Evolutionary conservation across 2,113 vertebrate genomes (phyloP).

Genomic region (Grus americana): DNA sequence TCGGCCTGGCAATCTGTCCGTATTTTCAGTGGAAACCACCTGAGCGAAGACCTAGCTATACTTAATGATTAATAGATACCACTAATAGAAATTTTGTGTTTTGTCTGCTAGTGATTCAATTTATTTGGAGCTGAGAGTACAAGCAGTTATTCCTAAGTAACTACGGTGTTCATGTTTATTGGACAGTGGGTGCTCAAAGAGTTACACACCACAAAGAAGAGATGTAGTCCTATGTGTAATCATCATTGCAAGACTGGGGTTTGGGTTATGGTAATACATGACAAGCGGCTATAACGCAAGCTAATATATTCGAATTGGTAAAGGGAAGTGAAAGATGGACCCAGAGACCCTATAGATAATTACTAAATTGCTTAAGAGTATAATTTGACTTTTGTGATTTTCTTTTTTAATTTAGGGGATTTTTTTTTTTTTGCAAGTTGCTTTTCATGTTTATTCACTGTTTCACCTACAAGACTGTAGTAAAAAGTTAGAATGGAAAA

Average conservation of each 20-base stretch:
- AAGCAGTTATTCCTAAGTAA: background rate
- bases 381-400: background rate
- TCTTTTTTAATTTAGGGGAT: background rate
- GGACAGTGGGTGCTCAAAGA: background rate
- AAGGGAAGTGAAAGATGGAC: background rate
- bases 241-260: background rate
- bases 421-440: background rate
- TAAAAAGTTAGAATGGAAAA: background rate
- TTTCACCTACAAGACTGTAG: background rate
- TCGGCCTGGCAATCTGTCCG: background rate
- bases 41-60: background rate
- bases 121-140: background rate
- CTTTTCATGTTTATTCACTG: background rate
- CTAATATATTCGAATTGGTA: background rate
- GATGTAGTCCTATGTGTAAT: background rate
- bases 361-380: background rate
- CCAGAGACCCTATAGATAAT: background rate
- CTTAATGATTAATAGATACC: background rate
- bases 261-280: background rate
- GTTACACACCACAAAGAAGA: background rate
- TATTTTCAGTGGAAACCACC: background rate
- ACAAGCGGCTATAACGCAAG: background rate
- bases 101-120: background rate
- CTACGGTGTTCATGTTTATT: background rate
- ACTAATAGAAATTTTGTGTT: background rate